A percentile compares a stretch with the other conserved stretches of the same genome.
phyloP scores from a whole-genome alignment of 2,888 invertebrate genomes.

The Spicauda simplicius region DNA sequence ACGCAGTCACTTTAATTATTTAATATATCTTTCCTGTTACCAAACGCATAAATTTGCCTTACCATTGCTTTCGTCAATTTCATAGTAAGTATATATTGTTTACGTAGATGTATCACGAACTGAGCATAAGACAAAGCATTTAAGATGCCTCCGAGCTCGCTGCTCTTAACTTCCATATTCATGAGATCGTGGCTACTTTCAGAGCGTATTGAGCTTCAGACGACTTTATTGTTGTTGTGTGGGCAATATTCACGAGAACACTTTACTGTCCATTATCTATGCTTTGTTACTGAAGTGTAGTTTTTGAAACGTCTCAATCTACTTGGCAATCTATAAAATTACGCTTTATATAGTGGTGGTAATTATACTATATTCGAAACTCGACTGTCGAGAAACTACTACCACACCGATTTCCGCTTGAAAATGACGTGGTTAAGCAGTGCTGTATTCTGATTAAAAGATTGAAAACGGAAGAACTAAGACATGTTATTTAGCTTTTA shows the following conservation, averaged over 20 bases:
- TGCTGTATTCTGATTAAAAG: no score
- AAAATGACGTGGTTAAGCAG: no score
- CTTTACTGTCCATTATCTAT: conserved; percentile 8
- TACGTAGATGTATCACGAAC: conserved; percentile 3
- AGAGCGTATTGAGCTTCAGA: conserved; percentile 16
- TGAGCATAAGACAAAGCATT: neutral
- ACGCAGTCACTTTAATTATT: no score
- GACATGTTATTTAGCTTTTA: no score
- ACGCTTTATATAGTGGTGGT: no score
- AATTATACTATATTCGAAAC: no score
- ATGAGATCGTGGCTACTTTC: conserved; percentile 7
- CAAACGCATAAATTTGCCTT: no score
- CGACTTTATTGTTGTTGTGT: conserved; percentile 26
- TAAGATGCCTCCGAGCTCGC: conserved; percentile 4
- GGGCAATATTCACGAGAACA: conserved; percentile 15
- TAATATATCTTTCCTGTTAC: no score
- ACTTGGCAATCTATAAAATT: neutral
- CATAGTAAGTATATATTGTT: neutral
- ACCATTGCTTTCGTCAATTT: no score
- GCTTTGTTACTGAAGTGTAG: neutral
- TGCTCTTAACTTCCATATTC: conserved; percentile 21
- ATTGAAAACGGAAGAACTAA: no score
- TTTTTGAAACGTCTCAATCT: neutral
- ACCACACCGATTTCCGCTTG: no score
- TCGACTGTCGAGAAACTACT: no score